phyloP scores from a whole-genome alignment of 2,113 vertebrate genomes.

The Varanus salvator region DNA sequence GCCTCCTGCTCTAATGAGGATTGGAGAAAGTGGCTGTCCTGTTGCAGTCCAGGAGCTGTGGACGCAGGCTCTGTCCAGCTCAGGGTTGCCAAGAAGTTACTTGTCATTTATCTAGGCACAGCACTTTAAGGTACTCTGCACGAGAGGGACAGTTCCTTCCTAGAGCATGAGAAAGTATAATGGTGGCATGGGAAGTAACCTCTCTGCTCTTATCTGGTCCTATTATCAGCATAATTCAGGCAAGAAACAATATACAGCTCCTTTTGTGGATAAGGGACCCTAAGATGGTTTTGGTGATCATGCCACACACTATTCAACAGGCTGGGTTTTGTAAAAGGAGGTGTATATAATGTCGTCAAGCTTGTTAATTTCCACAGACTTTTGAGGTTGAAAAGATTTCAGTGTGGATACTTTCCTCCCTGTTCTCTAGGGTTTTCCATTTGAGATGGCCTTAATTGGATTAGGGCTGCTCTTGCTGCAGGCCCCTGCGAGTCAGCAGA shows the following conservation, averaged over 20 bases:
- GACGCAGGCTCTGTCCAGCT: background rate
- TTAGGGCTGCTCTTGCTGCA: constrained; percentile 86
- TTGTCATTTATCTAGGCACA: background rate
- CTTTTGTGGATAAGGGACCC: too few relatives aligned
- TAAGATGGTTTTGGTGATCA: background rate
- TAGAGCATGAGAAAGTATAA: background rate
- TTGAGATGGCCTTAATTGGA: constrained; percentile 83
- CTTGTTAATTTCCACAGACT: background rate
- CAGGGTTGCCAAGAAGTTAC: background rate
- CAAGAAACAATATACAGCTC: background rate
- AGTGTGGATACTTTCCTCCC: constrained; percentile 27
- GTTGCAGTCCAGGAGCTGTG: background rate
- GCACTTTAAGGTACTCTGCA: background rate
- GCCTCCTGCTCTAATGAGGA: background rate
- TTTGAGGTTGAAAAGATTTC: background rate
- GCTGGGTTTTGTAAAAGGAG: background rate
- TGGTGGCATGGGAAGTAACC: background rate
- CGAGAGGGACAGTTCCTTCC: background rate
- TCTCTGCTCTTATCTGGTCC: background rate
- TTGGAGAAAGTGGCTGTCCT: background rate
- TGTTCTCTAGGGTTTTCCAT: constrained; percentile 80
- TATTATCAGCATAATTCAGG: background rate
- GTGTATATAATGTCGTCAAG: background rate
- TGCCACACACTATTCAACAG: background rate
- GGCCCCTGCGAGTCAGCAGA: constrained; percentile 87